Evolutionary conservation across 2,888 invertebrate genomes (phyloP), one percentile per base, ranked within the genome.

Genomic region (Masnerella sp.): DNA sequence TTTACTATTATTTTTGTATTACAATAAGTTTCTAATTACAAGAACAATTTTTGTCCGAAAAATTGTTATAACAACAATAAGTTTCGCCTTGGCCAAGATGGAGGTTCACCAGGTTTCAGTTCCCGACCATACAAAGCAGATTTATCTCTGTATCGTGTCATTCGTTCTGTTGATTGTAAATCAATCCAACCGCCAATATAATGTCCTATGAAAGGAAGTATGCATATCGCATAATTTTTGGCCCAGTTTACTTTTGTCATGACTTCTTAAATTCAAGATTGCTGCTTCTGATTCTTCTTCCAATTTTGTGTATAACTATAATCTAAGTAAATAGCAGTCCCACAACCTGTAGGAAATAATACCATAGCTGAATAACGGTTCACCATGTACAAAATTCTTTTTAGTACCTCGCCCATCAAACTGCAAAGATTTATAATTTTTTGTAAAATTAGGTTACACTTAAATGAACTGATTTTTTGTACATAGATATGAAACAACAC

Each of bases 61-160:
- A n/a, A n/a, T n/a, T n/a, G n/a, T n/a, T n/a, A n/a, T n/a, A n/a
- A n/a, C n/a, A n/a, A n/a, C n/a, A 42, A 59, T 15, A 14, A 69
- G 14, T 61, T 61, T 5, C 8, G 59, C 69, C 89, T 91, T 34
- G 93, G 93, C 96, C 95, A 96, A 8, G 93, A 91, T 62, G 95
- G 95, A 78, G 89, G 83, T 70, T 93, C 92, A 5, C 92, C 93
- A 75, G 91, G 90, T 78, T 91, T 91, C 1, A 91, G 88, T 34
- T 84, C 88, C 65, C 93, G 90, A 15, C 93, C 94, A 83, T 92
- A 96, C 32, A 96, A 88, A 47, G 92, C 91, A 81, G 95, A 95
- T 84, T 93, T 95, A 83, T 96, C 96, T 69, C 95, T 90, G 85
- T 92, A 96, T 77, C 87, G 88, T 0, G 90, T 89, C 91, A 95